Conservation (phyloP, 2,797 vertebrate genomes). For the Semotilus atromaculatus region DNA sequence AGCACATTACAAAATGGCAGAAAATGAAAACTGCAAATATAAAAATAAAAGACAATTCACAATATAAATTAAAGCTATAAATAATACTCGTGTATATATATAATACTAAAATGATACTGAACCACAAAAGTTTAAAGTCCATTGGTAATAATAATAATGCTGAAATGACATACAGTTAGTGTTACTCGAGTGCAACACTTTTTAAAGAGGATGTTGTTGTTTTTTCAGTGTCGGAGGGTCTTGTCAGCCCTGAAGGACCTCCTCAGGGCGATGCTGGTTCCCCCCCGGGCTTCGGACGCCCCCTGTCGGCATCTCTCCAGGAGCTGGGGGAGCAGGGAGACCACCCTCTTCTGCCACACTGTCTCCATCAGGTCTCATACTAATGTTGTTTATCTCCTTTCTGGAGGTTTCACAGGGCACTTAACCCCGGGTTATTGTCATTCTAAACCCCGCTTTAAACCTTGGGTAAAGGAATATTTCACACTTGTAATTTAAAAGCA, state of each 20-base stretch:
- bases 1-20: neutral
- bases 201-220: neutral
- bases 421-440: neutral
- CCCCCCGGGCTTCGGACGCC: constrained; percentile 10
- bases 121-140: neutral
- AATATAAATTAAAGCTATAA: neutral
- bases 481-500: neutral
- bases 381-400: neutral
- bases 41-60: neutral
- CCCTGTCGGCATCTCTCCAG: constrained; percentile 44
- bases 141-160: too few relatives aligned
- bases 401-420: neutral
- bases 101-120: neutral
- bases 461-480: neutral
- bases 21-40: neutral
- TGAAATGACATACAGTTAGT: neutral
- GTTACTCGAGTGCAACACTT: neutral
- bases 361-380: constrained; percentile 88
- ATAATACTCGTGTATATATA: neutral
- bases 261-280: constrained; percentile 19
- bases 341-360: constrained; percentile 81
- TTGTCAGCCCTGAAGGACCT: constrained; percentile 49
- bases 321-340: constrained; percentile 74
- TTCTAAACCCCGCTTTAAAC: neutral
- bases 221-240: constrained; percentile 55